Evolutionary conservation across 2,113 vertebrate genomes (phyloP).

Genomic region (Gnathonemus longibarbis): DNA sequence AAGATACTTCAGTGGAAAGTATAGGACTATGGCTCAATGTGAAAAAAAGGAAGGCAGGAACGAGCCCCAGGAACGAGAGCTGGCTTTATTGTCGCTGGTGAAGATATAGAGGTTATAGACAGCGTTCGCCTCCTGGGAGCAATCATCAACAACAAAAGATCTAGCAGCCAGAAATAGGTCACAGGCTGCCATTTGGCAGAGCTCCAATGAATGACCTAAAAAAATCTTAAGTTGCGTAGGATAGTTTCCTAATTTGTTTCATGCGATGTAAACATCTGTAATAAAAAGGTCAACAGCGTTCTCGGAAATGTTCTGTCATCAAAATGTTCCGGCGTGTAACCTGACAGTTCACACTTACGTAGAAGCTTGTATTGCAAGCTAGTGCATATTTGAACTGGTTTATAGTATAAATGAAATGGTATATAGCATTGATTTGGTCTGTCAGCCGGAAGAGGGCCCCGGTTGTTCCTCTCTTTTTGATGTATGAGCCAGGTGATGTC

Average conservation of each 20-base stretch:
- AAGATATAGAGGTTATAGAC: not conserved
- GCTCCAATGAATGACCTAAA: not conserved
- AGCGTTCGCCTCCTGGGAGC: not conserved
- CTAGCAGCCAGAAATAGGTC: not conserved
- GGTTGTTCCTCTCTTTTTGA: not conserved
- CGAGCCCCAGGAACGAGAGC: not conserved
- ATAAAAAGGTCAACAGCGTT: not conserved
- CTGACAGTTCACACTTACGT: not conserved
- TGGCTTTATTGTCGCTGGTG: not conserved
- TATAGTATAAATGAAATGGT: not conserved
- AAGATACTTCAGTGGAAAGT: not conserved
- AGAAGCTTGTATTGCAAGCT: not conserved
- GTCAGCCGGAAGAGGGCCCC: not conserved
- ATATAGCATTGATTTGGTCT: not conserved
- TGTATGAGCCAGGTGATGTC: not conserved
- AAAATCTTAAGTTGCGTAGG: not conserved
- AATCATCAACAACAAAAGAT: not conserved
- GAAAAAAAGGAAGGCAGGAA: not conserved
- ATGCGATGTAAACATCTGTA: not conserved
- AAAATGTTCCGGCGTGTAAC: not conserved
- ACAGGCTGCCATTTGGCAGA: not conserved
- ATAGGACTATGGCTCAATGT: not conserved
- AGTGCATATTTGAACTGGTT: not conserved
- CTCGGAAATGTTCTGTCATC: not conserved
- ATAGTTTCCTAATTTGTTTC: not conserved